Evolutionary conservation across 2,113 vertebrate genomes (phyloP).

Genomic region (Pyrgilauda ruficollis): DNA sequence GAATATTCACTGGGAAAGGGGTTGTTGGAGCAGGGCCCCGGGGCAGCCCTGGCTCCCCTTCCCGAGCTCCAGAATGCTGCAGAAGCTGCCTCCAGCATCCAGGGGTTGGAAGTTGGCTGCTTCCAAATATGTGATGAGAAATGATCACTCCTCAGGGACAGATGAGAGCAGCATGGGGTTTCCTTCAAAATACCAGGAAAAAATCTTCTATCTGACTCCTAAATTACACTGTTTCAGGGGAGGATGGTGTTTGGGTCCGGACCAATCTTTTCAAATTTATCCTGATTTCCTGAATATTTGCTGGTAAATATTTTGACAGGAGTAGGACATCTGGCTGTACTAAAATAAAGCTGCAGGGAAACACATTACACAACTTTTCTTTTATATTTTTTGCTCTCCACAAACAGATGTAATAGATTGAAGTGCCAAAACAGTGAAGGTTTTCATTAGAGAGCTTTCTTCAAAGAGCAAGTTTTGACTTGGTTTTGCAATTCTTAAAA

Average conservation of each 20-base stretch:
- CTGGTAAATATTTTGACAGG: slow-evolving; percentile 37
- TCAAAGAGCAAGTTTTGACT: slow-evolving; percentile 24
- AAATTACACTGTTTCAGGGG: not conserved
- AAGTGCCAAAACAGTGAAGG: slow-evolving; percentile 39
- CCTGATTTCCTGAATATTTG: not conserved
- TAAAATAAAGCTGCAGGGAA: slow-evolving; percentile 38
- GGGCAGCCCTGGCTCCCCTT: not conserved
- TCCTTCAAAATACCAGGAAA: not conserved
- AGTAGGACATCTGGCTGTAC: slow-evolving; percentile 31
- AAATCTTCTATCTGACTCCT: not conserved
- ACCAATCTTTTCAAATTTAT: not conserved
- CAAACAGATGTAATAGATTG: slow-evolving; percentile 24
- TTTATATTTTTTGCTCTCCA: not conserved
- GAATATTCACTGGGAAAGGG: not conserved
- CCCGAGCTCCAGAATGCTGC: not conserved
- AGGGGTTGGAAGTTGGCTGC: not conserved
- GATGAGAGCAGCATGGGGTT: not conserved
- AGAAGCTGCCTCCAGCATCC: not conserved
- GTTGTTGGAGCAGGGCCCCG: accelerated
- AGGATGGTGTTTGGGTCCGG: not conserved
- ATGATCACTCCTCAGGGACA: not conserved
- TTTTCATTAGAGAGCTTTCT: slow-evolving; percentile 36
- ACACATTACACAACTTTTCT: slow-evolving; percentile 18
- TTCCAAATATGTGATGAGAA: not conserved
- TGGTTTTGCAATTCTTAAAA: not conserved